Conservation (phyloP, 2,113 vertebrate species). For the Cygnus atratus region DNA sequence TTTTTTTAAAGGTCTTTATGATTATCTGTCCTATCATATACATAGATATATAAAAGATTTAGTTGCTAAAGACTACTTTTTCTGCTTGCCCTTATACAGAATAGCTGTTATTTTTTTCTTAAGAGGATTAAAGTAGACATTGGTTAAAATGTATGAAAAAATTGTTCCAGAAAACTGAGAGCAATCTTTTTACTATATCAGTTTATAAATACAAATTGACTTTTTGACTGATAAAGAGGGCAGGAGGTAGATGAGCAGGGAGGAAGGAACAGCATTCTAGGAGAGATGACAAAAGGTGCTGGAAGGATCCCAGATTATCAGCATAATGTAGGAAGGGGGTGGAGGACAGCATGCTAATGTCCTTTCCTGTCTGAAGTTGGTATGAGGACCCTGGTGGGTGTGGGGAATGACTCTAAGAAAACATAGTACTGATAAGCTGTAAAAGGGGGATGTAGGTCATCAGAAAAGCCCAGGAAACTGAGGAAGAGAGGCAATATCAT, state of each 20-base stretch:
- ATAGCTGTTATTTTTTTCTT: neutral
- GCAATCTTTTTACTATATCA: neutral
- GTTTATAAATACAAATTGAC: neutral
- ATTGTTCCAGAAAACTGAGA: neutral
- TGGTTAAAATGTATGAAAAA: slow-evolving; percentile 7
- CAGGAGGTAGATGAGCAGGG: neutral
- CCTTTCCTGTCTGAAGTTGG: neutral
- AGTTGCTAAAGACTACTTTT: neutral
- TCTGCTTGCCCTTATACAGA: neutral
- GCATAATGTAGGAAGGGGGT: neutral
- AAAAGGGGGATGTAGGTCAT: neutral
- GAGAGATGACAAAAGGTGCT: slow-evolving; percentile 3
- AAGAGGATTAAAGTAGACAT: neutral
- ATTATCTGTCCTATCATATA: neutral
- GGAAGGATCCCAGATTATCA: neutral
- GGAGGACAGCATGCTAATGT: neutral
- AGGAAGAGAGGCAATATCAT: neutral
- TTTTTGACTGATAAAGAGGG: neutral
- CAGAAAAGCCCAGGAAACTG: neutral
- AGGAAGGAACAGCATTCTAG: neutral
- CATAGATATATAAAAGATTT: neutral
- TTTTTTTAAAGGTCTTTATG: neutral
- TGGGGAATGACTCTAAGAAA: neutral
- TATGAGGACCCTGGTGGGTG: neutral
- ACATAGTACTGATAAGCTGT: neutral